A percentile compares a stretch with the other conserved stretches of the same genome.
Evolutionary conservation across 2,888 invertebrate species (phyloP).

Genomic region (Drosophila helvetica): DNA sequence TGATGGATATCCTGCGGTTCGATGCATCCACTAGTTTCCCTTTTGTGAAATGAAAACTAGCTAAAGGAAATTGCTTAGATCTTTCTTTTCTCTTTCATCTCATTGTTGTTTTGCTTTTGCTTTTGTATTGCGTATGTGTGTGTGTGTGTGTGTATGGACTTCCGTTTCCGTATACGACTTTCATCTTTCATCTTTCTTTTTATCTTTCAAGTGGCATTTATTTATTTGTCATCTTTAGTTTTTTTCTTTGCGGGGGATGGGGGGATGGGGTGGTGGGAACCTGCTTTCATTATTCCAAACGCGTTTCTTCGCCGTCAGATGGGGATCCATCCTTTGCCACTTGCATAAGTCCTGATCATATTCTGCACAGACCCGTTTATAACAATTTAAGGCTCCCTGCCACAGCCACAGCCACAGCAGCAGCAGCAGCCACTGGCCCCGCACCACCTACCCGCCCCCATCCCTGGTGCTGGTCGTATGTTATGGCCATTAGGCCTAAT

Average conservation of each 20-base stretch:
- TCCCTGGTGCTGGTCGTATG: constrained; percentile 43
- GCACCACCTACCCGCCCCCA: not conserved
- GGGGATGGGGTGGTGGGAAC: too few species aligned
- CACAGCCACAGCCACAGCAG: too few species aligned
- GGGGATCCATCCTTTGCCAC: not conserved
- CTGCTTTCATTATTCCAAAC: not conserved
- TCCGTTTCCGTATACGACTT: constrained; percentile 13
- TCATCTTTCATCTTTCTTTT: not conserved
- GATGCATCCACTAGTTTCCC: constrained; percentile 8
- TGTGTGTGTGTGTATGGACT: not conserved
- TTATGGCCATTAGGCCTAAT: constrained; percentile 75
- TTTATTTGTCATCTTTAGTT: not conserved
- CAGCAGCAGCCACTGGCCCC: too few species aligned
- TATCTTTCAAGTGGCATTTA: not conserved
- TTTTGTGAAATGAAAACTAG: constrained; percentile 18
- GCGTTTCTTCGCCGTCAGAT: not conserved
- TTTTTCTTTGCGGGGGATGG: too few species aligned
- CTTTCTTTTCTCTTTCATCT: constrained; percentile 17
- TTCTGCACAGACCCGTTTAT: constrained; percentile 50
- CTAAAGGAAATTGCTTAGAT: constrained; percentile 11
- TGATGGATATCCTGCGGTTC: constrained; percentile 16
- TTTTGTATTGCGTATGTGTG: not conserved
- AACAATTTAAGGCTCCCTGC: constrained; percentile 50
- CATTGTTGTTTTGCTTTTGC: not conserved
- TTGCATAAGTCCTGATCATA: constrained; percentile 54